Conservation (phyloP, 2,113 vertebrate species). For the Bufo gargarizans region DNA sequence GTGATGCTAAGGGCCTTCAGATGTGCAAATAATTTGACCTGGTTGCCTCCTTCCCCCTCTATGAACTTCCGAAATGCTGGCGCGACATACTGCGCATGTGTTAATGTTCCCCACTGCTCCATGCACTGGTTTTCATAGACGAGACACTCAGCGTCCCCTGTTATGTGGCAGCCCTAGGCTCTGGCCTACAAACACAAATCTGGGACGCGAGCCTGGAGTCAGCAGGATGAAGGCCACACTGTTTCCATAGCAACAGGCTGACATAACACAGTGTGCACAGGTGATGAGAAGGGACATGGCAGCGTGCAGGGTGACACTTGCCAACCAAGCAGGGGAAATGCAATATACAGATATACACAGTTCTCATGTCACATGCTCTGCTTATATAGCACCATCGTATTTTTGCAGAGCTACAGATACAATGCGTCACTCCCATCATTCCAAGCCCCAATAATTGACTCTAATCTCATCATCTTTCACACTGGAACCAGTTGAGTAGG, state of each 20-base stretch:
- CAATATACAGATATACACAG: not conserved
- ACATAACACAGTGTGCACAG: constrained; percentile 12
- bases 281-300: constrained; percentile 7
- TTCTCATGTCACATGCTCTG: not conserved
- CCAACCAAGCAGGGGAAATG: not conserved
- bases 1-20: too few relatives aligned
- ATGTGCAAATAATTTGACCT: too few relatives aligned
- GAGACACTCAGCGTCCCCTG: not conserved
- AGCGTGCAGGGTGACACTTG: not conserved
- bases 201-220: not conserved
- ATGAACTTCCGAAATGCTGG: too few relatives aligned
- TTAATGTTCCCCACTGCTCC: too few relatives aligned
- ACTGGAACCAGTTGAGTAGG: too few relatives aligned
- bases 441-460: not conserved
- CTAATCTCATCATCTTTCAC: not conserved
- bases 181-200: not conserved
- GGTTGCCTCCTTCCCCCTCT: too few relatives aligned
- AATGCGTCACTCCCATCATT: not conserved
- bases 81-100: too few relatives aligned
- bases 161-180: not conserved
- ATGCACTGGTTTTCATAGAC: not conserved
- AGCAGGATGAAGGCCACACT: constrained; percentile 5
- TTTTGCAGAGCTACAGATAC: not conserved
- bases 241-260: constrained; percentile 18
- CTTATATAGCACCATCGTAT: not conserved